Conservation (phyloP, 2,888 invertebrate genomes). For the Drosophila leonis region DNA sequence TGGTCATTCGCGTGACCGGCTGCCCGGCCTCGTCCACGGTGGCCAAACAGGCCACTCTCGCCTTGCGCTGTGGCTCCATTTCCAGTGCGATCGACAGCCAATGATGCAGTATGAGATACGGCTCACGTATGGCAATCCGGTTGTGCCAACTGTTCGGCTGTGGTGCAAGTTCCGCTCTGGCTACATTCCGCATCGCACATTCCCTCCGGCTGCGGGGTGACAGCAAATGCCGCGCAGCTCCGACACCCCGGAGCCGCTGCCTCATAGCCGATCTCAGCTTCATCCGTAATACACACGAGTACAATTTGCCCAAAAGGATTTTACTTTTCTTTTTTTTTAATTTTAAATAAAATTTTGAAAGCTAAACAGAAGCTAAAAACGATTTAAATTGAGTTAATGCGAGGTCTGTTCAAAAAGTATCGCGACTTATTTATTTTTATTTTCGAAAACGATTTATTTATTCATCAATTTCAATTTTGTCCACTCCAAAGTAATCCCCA, state of each 20-base stretch:
- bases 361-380: background rate
- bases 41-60: slow-evolving; percentile 95
- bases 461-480: too few species aligned
- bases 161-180: background rate
- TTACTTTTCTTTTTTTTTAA: background rate
- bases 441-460: too few species aligned
- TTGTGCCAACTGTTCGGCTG: slow-evolving; percentile 88
- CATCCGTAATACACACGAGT: slow-evolving; percentile 13
- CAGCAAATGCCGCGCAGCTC: slow-evolving; percentile 13
- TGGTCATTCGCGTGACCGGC: slow-evolving; percentile 95
- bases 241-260: slow-evolving; percentile 15
- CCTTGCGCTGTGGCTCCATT: slow-evolving; percentile 90
- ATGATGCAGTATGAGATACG: slow-evolving; percentile 91
- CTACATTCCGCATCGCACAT: background rate
- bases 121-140: slow-evolving; percentile 91
- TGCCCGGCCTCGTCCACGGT: slow-evolving; percentile 92
- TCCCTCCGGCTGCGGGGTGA: background rate
- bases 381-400: background rate
- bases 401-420: too few species aligned
- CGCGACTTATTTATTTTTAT: too few species aligned
- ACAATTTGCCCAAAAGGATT: background rate
- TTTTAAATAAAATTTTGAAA: slow-evolving; percentile 2
- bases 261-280: slow-evolving; percentile 2
- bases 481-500: too few species aligned
- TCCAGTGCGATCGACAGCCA: slow-evolving; percentile 93